phyloP scores from a whole-genome alignment of 2,113 vertebrate species.

The Aegotheles bennettii region DNA sequence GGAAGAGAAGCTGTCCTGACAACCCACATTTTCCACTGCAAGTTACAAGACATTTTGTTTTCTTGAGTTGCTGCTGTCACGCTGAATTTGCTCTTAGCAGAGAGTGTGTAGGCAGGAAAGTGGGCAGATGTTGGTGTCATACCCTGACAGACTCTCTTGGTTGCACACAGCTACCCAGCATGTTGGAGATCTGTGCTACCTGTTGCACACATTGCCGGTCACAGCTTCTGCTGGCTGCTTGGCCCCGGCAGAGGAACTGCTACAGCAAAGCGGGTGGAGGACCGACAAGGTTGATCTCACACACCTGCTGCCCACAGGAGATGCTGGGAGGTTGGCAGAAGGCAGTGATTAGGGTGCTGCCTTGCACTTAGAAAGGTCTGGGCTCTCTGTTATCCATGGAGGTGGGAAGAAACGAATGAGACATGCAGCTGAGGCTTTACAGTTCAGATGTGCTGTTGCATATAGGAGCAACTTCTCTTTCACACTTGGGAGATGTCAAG shows the following conservation, averaged over 20 bases:
- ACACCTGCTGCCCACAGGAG: rapidly evolving
- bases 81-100: not conserved
- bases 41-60: not conserved
- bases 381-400: not conserved
- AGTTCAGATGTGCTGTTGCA: not conserved
- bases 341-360: rapidly evolving
- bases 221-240: not conserved
- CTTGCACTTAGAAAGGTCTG: not conserved
- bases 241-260: not conserved
- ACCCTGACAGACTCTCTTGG: not conserved
- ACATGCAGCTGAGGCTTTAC: not conserved
- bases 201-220: not conserved
- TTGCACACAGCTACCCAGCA: not conserved
- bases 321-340: not conserved
- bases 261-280: not conserved
- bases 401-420: not conserved
- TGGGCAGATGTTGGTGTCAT: not conserved
- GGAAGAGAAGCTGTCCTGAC: not conserved
- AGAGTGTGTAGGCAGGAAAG: not conserved
- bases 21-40: not conserved
- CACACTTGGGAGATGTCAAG: not conserved
- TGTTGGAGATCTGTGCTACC: not conserved
- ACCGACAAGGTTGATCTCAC: rapidly evolving
- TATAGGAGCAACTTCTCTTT: not conserved
- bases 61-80: not conserved